Evolutionary conservation across 2,113 vertebrate species (phyloP).

Genomic region (Microtus oregoni): DNA sequence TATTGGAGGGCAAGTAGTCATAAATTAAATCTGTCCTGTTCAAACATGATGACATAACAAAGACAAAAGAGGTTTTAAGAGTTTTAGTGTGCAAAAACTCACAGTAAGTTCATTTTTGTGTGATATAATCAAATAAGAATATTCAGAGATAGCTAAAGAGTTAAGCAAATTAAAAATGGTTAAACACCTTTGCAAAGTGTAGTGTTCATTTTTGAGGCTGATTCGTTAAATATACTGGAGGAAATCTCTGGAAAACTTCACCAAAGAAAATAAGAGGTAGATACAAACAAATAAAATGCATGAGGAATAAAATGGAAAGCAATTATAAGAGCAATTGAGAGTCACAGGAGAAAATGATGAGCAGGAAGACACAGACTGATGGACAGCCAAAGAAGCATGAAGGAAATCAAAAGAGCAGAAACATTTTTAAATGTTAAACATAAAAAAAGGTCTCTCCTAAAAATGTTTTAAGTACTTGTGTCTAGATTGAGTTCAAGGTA

Average conservation of each 20-base stretch:
- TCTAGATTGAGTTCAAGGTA: neutral
- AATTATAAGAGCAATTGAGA: neutral
- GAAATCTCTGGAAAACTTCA: neutral
- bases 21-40: neutral
- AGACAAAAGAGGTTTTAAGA: neutral
- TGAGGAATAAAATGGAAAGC: neutral
- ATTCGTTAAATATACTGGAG: neutral
- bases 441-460: neutral
- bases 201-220: neutral
- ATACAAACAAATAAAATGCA: neutral
- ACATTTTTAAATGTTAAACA: neutral
- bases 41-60: neutral
- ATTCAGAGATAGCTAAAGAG: neutral
- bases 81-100: neutral
- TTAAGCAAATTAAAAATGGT: neutral
- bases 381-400: neutral
- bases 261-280: neutral
- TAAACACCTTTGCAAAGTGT: neutral
- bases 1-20: neutral
- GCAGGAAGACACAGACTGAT: neutral
- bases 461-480: neutral
- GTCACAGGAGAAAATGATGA: neutral
- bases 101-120: neutral
- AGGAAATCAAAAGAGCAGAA: neutral
- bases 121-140: neutral